These are phyloP conservation scores for Solenopsis invicta DNA, from an alignment of 1,140 invertebrate genomes.

Conservation along the genomic window DNA sequence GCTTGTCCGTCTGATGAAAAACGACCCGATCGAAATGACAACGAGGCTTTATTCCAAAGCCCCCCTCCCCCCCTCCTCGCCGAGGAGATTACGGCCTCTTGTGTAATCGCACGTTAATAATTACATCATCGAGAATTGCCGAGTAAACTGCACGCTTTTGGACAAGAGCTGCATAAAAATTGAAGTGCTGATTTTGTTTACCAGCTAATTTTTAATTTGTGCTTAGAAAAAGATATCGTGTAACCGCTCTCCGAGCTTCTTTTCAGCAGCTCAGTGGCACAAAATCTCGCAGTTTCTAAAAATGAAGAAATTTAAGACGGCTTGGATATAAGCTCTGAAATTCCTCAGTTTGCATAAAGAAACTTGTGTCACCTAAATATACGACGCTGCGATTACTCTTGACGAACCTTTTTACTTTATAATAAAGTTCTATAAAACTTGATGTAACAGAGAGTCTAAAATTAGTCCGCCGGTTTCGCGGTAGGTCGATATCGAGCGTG, in stretches of 20 bases:
- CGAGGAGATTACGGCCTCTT: background rate
- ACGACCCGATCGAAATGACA: slow-evolving; percentile 23
- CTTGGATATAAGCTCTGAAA: slow-evolving; percentile 17
- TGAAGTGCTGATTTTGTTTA: background rate
- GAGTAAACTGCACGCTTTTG: background rate
- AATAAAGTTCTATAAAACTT: slow-evolving; percentile 42
- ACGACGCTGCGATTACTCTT: slow-evolving; percentile 4
- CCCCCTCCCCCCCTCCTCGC: no score
- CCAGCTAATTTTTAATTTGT: background rate
- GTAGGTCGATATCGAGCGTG: slow-evolving; percentile 39
- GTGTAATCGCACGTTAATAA: background rate
- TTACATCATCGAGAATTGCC: background rate
- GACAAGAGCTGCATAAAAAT: background rate
- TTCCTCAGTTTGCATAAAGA: background rate
- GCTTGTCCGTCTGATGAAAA: background rate
- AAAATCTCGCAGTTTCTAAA: background rate
- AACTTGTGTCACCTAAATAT: slow-evolving; percentile 2
- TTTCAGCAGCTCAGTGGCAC: background rate
- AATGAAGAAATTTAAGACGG: slow-evolving; percentile 2
- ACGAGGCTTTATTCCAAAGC: background rate
- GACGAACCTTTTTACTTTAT: slow-evolving; percentile 36
- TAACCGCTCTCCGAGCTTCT: background rate
- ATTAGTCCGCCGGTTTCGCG: slow-evolving; percentile 12
- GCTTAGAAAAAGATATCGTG: background rate
- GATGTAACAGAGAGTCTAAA: slow-evolving; percentile 16